Evolutionary conservation across 2,888 invertebrate genomes (phyloP), one percentile per base, ranked within the genome.

Genomic region (Marasmarcha lunaedactyla): DNA sequence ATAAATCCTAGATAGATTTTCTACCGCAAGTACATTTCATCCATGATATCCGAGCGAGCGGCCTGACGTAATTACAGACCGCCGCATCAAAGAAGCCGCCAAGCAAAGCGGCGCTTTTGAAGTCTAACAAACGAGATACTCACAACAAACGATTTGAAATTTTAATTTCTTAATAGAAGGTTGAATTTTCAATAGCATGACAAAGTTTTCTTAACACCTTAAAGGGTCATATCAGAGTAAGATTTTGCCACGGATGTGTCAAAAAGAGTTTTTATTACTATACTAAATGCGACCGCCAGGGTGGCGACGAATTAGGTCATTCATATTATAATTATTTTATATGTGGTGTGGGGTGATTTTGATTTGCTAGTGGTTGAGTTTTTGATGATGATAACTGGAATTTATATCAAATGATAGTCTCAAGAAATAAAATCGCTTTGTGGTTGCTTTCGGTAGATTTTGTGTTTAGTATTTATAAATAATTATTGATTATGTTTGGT

Each of bases 161-260:
- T 42, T 42, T 61, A 53, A 1, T 0, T 0, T 1, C 0, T 0
- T 0, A 0, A 0, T 0, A 1, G 57, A 71, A 42, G 41, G 50
- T 42, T 37, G n/a, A 35, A 38, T 57, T 64, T 58, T 0, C 15
- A 2, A 1, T 52, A 50, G 1, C 1, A 0, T 0, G 0, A 0
- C 0, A 1, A 1, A 51, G 52, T 60, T 69, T 72, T 70, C 81
- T 78, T 79, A 81, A 81, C 81, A 78, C 81, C 76, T 81, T 78
- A 72, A 70, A 69, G 71, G 73, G 71, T 72, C 71, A 68, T 79
- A 81, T 79, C 77, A 70, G 81, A 78, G 76, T 77, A 73, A 77
- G 79, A 73, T 84, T 83, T 81, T 84, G 84, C 83, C 84, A 81
- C 72, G 81, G 83, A 78, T 77, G 72, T 78, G 84, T 84, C 84